These are phyloP conservation scores for Scomberomorus guttatus DNA, from an alignment of 2,797 vertebrate species.

Conservation along the genomic window DNA sequence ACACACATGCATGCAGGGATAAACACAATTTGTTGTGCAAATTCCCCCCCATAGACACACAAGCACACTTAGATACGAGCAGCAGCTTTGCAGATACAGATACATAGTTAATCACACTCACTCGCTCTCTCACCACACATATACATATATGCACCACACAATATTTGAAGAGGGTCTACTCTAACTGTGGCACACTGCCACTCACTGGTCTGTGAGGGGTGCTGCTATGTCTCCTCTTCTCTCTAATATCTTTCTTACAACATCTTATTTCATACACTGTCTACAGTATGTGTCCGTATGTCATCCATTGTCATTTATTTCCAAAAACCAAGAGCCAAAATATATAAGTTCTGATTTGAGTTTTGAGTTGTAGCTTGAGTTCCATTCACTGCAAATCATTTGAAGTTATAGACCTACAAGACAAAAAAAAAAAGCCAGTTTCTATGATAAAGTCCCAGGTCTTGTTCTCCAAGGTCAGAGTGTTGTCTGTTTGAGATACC, in stretches of 20 bases:
- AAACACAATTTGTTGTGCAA: not conserved
- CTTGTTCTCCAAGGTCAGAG: conserved; percentile 36
- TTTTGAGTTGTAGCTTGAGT: not conserved
- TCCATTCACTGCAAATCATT: not conserved
- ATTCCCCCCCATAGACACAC: conserved; percentile 5
- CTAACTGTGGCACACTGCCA: conserved; percentile 83
- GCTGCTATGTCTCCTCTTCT: conserved; percentile 62
- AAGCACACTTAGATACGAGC: conserved; percentile 34
- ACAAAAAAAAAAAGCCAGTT: conserved; percentile 2
- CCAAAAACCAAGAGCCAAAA: not conserved
- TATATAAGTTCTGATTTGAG: not conserved
- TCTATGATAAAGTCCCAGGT: not conserved
- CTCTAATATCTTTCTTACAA: not conserved
- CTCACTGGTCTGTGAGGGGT: conserved; percentile 78
- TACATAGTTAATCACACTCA: conserved; percentile 7
- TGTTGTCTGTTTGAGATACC: conserved; percentile 13
- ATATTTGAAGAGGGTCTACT: conserved; percentile 32
- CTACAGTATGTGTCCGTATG: not conserved
- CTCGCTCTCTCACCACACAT: conserved; percentile 21
- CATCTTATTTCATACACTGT: not conserved
- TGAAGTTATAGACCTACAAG: conserved; percentile 3
- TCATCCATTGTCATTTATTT: not conserved
- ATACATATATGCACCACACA: conserved; percentile 25
- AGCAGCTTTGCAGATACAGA: conserved; percentile 37
- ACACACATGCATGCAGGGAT: conserved; percentile 20